Conservation (phyloP, 2,888 invertebrate genomes). For the Atherix ibis region DNA sequence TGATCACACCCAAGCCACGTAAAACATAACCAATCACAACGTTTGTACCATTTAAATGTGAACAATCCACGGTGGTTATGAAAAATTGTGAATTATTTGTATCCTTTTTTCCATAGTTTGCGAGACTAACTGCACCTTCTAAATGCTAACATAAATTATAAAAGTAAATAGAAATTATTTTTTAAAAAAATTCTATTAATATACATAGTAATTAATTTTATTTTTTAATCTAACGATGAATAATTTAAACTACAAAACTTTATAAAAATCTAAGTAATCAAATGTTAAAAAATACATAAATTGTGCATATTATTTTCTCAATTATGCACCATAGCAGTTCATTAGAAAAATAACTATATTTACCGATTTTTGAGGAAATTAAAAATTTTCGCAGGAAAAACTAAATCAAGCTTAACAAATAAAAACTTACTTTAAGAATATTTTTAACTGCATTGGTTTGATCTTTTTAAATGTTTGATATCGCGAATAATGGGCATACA, state of each 20-base stretch:
- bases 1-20: conserved; percentile 54
- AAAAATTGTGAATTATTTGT: conserved; percentile 94
- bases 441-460: too few species aligned
- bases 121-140: conserved; percentile 59
- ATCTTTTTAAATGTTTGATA: too few species aligned
- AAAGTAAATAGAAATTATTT: background rate
- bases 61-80: conserved; percentile 59
- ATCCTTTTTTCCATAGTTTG: conserved; percentile 59
- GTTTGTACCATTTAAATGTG: conserved; percentile 64
- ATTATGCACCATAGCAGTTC: too few species aligned
- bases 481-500: too few species aligned
- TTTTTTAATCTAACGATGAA: background rate
- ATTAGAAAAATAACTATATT: too few species aligned
- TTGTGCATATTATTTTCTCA: too few species aligned
- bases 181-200: background rate
- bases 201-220: background rate
- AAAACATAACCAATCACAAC: conserved; percentile 71
- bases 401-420: background rate
- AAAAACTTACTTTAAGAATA: too few species aligned
- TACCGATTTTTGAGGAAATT: too few species aligned
- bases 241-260: background rate
- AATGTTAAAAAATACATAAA: too few species aligned
- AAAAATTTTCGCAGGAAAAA: too few species aligned
- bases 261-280: background rate
- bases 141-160: conserved; percentile 27